Evolutionary conservation across 2,888 invertebrate genomes (phyloP).

Genomic region (Mycalesis mineus): DNA sequence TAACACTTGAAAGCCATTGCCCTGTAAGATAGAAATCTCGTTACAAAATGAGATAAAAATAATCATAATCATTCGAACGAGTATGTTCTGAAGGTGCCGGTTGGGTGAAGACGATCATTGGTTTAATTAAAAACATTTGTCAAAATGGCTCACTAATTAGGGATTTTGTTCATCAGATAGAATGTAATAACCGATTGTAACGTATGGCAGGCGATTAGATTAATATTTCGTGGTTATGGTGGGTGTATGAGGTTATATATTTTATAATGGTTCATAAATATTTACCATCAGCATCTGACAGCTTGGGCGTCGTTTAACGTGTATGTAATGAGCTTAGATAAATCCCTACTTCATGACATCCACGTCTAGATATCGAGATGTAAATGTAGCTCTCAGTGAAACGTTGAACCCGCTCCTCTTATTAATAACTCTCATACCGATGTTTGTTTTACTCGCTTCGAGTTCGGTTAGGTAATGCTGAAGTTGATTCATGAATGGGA

Average conservation of each 20-base stretch:
- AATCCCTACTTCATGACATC: slow-evolving; percentile 41
- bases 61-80: slow-evolving; percentile 38
- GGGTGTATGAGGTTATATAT: not conserved
- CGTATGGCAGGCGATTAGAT: slow-evolving; percentile 58
- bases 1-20: slow-evolving; percentile 20
- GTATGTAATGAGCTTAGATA: slow-evolving; percentile 25
- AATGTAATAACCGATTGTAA: slow-evolving; percentile 55
- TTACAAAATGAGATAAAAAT: slow-evolving; percentile 25
- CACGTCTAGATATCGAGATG: slow-evolving; percentile 48
- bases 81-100: slow-evolving; percentile 29
- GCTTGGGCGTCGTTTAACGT: slow-evolving; percentile 5
- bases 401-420: slow-evolving; percentile 74
- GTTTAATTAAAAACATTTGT: slow-evolving; percentile 71
- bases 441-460: slow-evolving; percentile 69
- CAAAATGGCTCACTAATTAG: slow-evolving; percentile 58
- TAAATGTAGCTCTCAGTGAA: slow-evolving; percentile 57
- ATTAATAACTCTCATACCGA: slow-evolving; percentile 71
- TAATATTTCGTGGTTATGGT: slow-evolving; percentile 44
- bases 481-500: slow-evolving; percentile 77
- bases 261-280: slow-evolving; percentile 9
- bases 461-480: slow-evolving; percentile 70
- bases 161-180: slow-evolving; percentile 48
- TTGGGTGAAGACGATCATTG: slow-evolving; percentile 55
- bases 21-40: slow-evolving; percentile 19
- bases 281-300: not conserved